Conservation (phyloP, 1,140 invertebrate species). For the Patella vulgata region DNA sequence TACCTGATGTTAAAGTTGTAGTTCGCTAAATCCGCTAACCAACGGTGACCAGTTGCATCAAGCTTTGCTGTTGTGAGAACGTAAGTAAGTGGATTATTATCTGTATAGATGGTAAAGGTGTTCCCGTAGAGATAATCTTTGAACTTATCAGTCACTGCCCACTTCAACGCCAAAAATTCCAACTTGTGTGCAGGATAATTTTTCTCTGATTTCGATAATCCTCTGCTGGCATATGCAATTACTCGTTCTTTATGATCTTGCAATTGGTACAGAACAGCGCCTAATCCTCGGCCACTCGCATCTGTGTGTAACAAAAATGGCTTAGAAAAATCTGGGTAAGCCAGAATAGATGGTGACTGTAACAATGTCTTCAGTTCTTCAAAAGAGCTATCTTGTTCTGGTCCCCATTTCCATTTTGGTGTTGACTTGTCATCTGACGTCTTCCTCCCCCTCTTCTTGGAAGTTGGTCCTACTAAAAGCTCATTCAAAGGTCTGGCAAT, state of each 20-base stretch:
- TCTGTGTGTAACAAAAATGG: constrained; percentile 36
- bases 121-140: constrained; percentile 26
- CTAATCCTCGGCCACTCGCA: constrained; percentile 33
- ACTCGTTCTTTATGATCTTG: constrained; percentile 33
- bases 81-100: constrained; percentile 33
- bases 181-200: constrained; percentile 24
- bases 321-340: constrained; percentile 27
- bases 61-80: constrained; percentile 20
- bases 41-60: constrained; percentile 13
- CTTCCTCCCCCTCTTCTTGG: constrained; percentile 2
- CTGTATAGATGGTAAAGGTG: constrained; percentile 23
- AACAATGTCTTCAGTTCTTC: constrained; percentile 31
- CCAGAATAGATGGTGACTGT: constrained; percentile 29
- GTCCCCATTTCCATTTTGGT: constrained; percentile 18
- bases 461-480: constrained; percentile 41
- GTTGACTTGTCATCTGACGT: too few species aligned
- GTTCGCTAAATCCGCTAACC: constrained; percentile 14
- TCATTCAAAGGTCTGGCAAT: constrained; percentile 33
- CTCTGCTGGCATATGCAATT: constrained; percentile 31
- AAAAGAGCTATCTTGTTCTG: constrained; percentile 25
- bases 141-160: constrained; percentile 22
- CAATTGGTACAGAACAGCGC: constrained; percentile 44
- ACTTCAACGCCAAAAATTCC: constrained; percentile 25
- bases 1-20: constrained; percentile 20
- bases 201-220: constrained; percentile 19